Percentiles rank a stretch among this genome's conserved stretches.
Conservation (phyloP, 2,888 invertebrate species). For the Zelleria hepariella region DNA sequence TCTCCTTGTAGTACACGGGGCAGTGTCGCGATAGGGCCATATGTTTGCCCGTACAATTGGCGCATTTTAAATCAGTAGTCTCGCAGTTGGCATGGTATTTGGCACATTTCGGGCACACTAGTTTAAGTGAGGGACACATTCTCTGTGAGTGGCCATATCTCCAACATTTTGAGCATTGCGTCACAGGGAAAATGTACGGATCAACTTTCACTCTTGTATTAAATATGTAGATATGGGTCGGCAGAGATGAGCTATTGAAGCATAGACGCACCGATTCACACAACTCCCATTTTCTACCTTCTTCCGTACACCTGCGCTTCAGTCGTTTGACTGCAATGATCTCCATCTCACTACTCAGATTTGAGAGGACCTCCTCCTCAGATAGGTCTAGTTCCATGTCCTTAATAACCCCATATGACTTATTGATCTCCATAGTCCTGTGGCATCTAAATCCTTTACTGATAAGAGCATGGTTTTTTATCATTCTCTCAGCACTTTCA, state of each 20-base stretch:
- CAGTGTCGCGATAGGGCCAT: slow-evolving; percentile 16
- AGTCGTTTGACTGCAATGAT: slow-evolving; percentile 10
- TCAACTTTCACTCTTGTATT: background rate
- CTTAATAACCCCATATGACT: slow-evolving; percentile 11
- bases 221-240: background rate
- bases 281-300: background rate
- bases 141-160: slow-evolving; percentile 11
- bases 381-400: slow-evolving; percentile 10
- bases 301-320: slow-evolving; percentile 3
- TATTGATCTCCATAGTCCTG: slow-evolving; percentile 8
- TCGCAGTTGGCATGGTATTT: slow-evolving; percentile 15
- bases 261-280: background rate
- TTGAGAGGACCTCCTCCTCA: slow-evolving; percentile 9
- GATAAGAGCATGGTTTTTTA: slow-evolving; percentile 1
- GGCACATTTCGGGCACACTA: background rate
- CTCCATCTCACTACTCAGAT: background rate
- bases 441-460: slow-evolving; percentile 8
- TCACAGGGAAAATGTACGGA: slow-evolving; percentile 15
- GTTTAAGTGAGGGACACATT: background rate
- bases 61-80: slow-evolving; percentile 11
- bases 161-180: slow-evolving; percentile 17
- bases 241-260: background rate
- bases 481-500: slow-evolving; percentile 3
- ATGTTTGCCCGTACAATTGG: slow-evolving; percentile 16
- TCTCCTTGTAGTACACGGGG: slow-evolving; percentile 15